Base-by-base conservation (phyloP, 2,113 vertebrate genomes). In the Aspiorhynchus laticeps region DNA sequence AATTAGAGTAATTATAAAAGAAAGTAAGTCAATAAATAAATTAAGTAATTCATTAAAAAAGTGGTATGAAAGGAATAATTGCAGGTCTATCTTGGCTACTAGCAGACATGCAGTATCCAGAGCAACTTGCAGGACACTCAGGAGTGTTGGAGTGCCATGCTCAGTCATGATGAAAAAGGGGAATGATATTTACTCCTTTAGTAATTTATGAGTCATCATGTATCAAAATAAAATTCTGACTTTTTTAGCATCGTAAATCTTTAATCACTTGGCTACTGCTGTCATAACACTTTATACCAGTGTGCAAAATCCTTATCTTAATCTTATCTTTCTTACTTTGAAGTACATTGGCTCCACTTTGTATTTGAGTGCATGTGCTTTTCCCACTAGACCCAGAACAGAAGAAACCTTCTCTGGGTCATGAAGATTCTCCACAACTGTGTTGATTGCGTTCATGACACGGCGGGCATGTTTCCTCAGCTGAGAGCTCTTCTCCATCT, bases 301-400 rank as follows among this genome's bases (percentile, higher is more conserved):
- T 75, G 41, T 41, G 12, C 73, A 78, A 77, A 51, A 53, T 78
- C 15, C 19, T 53, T 48, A 28, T 48, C 36, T 43, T 76, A 48
- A 41, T 38, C 9, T 12, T 38, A 41, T 73, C 0, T 24, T 73
- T 53, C 89, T 83, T 91, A 98, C 97, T 97, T 99, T 98, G 87
- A 99, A 99, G 93, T 98, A 99, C 88, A 99, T 91, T 0, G 98
- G 98, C 76, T 99, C 98, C 95, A 99, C 97, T 94, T 99, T 98
- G 93, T 99, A 97, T 92, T 98, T 98, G 91, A 99, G 91, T 10
- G 98, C 97, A 0, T 99, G 98, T 80, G 97, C 97, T 88, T 97
- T 98, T 89, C 97, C 98, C 91, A 99, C 97, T 85, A 99, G 91
- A 76, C 95, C 93, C 86, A 99, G 92, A 73, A 98, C 96, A 0